Base-by-base conservation (phyloP, 2,113 vertebrate species). In the Chloebia gouldiae region DNA sequence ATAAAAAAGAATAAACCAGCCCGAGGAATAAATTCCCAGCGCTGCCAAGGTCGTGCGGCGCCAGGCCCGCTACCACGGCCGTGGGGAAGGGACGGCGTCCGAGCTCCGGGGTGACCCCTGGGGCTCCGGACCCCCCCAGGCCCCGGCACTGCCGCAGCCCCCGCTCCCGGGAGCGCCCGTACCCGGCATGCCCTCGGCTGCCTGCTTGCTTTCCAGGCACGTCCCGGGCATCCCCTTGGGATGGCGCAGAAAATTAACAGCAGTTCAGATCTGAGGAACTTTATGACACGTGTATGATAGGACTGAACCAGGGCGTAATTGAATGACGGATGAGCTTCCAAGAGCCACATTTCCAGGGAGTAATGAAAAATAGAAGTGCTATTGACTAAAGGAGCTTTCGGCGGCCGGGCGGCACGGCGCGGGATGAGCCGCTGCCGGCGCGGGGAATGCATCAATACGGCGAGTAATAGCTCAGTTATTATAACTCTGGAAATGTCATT, bases 201-300 rank as follows among this genome's bases (percentile, higher is more conserved):
- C 80, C 86, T 86, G 79, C 90, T 95, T 95, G 84, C 96, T 97
- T 97, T 97, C 93, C 87, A 92, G 92, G 93, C 97, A 98, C 97
- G 97, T 98, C 80, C 88, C 16, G 95, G 97, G 96, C 95, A 95
- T 96, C 90, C 97, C 97, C 96, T 80, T 40, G 97, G 97, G 97
- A 97, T 25, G 95, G 95, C 93, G 95, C 96, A 97, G 97, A 97
- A 97, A 98, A 97, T 97, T 97, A 98, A 97, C 97, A 98, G 97
- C 97, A 86, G 96, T 97, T 97, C 97, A 97, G 97, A 98, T 98
- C 97, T 97, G 96, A 97, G 97, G 97, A 97, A 97, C 97, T 97
- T 97, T 97, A 97, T 98, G 97, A 98, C 97, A 97, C 96, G 96
- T 97, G 97, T 97, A 97, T 97, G 97, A 98, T 98, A 97, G 97